Conservation (phyloP, 2,797 vertebrate genomes). For the Heteromormyrus szaboi region DNA sequence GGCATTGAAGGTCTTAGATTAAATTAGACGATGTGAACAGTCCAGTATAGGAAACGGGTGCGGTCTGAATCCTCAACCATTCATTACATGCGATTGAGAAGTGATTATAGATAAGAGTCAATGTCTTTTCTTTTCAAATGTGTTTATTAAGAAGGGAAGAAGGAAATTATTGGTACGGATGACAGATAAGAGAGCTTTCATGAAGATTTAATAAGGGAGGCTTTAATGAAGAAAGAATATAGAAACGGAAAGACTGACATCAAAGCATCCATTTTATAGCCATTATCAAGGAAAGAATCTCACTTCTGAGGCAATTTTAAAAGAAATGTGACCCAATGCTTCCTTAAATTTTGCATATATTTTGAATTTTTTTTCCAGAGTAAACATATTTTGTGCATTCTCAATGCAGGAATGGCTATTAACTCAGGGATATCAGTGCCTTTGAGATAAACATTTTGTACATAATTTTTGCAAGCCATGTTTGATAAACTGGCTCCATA, state of each 20-base stretch:
- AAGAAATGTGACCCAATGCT: background rate
- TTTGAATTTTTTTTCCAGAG: background rate
- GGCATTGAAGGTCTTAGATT: conserved; percentile 58
- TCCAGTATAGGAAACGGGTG: conserved; percentile 54
- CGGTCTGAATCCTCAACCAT: conserved; percentile 48
- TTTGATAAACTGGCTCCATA: background rate
- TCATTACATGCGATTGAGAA: conserved; percentile 59
- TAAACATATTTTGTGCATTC: background rate
- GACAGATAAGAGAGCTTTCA: conserved; percentile 41
- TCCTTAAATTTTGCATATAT: background rate
- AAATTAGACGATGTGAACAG: conserved; percentile 66
- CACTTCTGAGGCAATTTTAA: background rate
- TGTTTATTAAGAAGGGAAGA: conserved; percentile 31
- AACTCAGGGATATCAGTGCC: background rate
- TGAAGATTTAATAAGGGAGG: conserved; percentile 39
- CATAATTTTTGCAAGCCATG: background rate
- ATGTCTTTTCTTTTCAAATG: conserved; percentile 42
- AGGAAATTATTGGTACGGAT: conserved; percentile 31
- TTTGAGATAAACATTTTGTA: background rate
- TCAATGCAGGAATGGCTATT: background rate
- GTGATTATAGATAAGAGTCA: conserved; percentile 34
- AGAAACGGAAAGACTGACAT: conserved; percentile 26
- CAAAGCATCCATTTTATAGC: conserved; percentile 19
- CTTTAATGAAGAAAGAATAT: conserved; percentile 27
- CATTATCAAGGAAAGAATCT: conserved; percentile 30